Conservation (phyloP, 2,888 invertebrate genomes). For the Ennomos fuscantarius region DNA sequence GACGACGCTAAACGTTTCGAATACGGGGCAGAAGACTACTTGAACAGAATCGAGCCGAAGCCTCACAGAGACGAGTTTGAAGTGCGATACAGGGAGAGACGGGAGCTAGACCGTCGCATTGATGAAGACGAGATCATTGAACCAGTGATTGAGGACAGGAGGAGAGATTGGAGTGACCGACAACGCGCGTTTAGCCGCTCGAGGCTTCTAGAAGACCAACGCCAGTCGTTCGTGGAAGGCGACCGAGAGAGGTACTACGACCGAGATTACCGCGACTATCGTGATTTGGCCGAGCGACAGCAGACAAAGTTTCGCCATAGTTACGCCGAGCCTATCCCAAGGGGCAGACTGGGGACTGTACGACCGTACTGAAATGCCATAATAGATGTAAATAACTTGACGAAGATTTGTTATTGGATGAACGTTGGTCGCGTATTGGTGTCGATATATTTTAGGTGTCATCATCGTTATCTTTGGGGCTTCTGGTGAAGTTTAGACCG, state of each 20-base stretch:
- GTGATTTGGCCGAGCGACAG: constrained; percentile 72
- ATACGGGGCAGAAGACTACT: constrained; percentile 75
- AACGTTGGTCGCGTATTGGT: constrained; percentile 17
- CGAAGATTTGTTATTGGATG: constrained; percentile 40
- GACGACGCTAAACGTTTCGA: constrained; percentile 76
- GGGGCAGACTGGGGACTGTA: constrained; percentile 79
- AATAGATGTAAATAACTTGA: constrained; percentile 58
- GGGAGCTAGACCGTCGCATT: constrained; percentile 75
- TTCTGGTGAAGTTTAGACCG: no score
- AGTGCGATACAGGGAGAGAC: constrained; percentile 66
- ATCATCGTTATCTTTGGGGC: neutral
- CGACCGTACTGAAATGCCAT: constrained; percentile 82
- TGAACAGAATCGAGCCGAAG: constrained; percentile 73
- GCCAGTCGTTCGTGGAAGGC: constrained; percentile 74
- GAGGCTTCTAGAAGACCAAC: constrained; percentile 75
- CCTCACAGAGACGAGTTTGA: constrained; percentile 72
- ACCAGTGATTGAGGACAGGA: constrained; percentile 73
- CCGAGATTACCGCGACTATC: constrained; percentile 76
- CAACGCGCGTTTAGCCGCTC: constrained; percentile 79
- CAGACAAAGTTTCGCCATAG: constrained; percentile 86
- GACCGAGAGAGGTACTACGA: constrained; percentile 75
- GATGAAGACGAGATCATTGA: constrained; percentile 80
- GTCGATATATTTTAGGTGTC: constrained; percentile 8
- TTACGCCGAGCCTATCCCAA: constrained; percentile 87
- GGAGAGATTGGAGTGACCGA: constrained; percentile 75